Evolutionary conservation across 2,888 invertebrate genomes (phyloP).

Genomic region (Drosophila prolongata): DNA sequence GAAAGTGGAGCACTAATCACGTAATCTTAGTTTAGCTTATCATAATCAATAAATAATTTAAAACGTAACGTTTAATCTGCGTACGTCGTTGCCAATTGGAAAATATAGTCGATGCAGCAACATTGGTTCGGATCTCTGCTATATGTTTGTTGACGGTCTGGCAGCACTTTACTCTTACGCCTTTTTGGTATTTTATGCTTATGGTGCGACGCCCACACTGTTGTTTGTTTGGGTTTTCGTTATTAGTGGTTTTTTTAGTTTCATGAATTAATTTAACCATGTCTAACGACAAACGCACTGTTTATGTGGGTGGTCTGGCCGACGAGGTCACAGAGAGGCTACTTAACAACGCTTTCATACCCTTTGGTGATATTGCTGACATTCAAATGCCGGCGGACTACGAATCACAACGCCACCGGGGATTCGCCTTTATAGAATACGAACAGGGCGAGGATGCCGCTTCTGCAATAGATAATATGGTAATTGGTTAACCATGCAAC

Average conservation of each 20-base stretch:
- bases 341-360: constrained; percentile 97
- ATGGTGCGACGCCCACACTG: not conserved
- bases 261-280: constrained; percentile 61
- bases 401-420: constrained; percentile 97
- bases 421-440: constrained; percentile 99
- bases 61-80: constrained; percentile 12
- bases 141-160: no score
- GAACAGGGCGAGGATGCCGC: constrained; percentile 99
- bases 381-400: constrained; percentile 98
- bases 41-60: constrained; percentile 30
- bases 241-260: not conserved
- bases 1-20: constrained; percentile 28
- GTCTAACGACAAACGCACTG: constrained; percentile 91
- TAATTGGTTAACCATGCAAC: constrained; percentile 79
- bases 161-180: no score
- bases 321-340: constrained; percentile 99
- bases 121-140: not conserved
- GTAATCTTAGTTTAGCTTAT: constrained; percentile 34
- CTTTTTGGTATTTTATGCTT: no score
- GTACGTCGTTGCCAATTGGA: not conserved
- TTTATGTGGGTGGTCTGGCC: constrained; percentile 94
- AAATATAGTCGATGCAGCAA: not conserved
- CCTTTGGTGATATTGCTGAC: constrained; percentile 99
- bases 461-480: constrained; percentile 99
- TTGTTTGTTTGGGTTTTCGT: constrained; percentile 15